These are phyloP conservation scores for Falco novaeseelandiae DNA, from an alignment of 2,797 vertebrate species.

Conservation along the genomic window DNA sequence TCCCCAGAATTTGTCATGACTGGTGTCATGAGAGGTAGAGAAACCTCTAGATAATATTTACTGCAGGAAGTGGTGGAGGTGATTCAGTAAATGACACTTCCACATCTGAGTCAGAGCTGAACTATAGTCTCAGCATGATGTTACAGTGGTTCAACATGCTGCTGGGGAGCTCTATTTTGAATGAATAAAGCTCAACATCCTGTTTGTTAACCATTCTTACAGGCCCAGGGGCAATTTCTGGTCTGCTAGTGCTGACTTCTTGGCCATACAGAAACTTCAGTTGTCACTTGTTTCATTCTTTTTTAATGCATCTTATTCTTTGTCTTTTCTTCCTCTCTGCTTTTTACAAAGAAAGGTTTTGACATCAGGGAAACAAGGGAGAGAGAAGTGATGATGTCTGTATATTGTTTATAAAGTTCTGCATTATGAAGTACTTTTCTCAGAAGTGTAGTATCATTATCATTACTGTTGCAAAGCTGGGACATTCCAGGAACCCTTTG, in stretches of 20 bases:
- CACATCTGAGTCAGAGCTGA: conserved; percentile 28
- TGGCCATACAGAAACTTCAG: background rate
- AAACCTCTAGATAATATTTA: background rate
- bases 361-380: background rate
- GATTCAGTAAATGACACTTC: conserved; percentile 36
- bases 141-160: background rate
- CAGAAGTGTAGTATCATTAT: background rate
- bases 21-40: background rate
- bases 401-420: background rate
- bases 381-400: background rate
- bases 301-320: background rate
- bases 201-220: background rate
- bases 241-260: background rate
- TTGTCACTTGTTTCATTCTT: background rate
- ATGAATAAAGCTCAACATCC: background rate
- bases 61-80: conserved; percentile 29
- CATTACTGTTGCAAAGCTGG: background rate
- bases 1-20: background rate
- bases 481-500: background rate
- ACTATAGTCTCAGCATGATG: background rate
- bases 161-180: background rate
- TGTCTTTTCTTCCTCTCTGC: background rate
- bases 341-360: background rate
- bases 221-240: background rate
- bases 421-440: background rate